These are phyloP conservation scores for Leptodactylus fuscus DNA, from an alignment of 2,113 vertebrate genomes.

Conservation along the genomic window DNA sequence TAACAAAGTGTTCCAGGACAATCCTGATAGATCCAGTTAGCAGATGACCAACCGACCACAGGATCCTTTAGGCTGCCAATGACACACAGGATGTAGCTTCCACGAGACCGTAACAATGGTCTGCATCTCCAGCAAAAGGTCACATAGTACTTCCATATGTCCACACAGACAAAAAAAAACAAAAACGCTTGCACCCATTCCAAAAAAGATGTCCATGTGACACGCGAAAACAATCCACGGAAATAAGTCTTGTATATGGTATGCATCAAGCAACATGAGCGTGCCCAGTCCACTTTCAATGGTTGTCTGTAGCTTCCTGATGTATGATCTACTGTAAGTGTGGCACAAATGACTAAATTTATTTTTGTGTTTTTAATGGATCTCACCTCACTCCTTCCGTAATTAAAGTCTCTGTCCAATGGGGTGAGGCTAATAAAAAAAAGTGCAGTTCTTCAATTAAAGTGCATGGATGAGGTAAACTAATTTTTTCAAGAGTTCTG, in stretches of 20 bases:
- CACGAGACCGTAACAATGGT: slow-evolving; percentile 5
- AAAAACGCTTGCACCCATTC: slow-evolving; percentile 28
- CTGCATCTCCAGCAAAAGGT: slow-evolving; percentile 39
- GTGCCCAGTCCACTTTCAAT: slow-evolving; percentile 66
- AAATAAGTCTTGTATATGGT: slow-evolving; percentile 46
- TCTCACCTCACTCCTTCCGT: slow-evolving; percentile 53
- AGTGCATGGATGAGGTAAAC: slow-evolving; percentile 99
- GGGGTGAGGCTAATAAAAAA: slow-evolving; percentile 84
- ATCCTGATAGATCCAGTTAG: not conserved
- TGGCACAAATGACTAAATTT: slow-evolving; percentile 57
- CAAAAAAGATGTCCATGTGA: slow-evolving; percentile 42
- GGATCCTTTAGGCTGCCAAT: slow-evolving; percentile 19
- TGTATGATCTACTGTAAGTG: slow-evolving; percentile 50
- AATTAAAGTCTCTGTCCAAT: slow-evolving; percentile 72
- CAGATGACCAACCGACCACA: not conserved
- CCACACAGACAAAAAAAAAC: not conserved
- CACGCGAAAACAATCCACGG: slow-evolving; percentile 45
- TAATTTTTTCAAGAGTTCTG: slow-evolving; percentile 89
- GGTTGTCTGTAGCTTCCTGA: slow-evolving; percentile 62
- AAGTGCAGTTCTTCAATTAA: slow-evolving; percentile 98
- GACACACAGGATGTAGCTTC: too few species aligned
- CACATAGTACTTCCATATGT: slow-evolving; percentile 31
- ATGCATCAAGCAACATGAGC: slow-evolving; percentile 33
- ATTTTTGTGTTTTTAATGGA: slow-evolving; percentile 51
- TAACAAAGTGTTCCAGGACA: not conserved